These are phyloP conservation scores for Nothocercus nigrocapillus DNA, from an alignment of 2,113 vertebrate species.

Conservation along the genomic window DNA sequence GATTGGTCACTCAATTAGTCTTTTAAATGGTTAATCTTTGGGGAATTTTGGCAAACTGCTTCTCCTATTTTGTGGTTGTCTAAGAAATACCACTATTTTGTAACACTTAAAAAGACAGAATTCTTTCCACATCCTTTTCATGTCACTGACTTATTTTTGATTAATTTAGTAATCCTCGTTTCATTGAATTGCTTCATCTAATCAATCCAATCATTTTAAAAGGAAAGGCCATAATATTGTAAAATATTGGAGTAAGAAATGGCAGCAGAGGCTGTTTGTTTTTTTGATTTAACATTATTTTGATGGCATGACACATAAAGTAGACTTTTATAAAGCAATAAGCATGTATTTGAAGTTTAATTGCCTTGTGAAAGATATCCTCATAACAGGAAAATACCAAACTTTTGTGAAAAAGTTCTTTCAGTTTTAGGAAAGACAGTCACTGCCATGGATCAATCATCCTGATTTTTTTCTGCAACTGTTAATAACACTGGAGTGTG, in stretches of 20 bases:
- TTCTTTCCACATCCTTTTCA: background rate
- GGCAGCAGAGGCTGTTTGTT: background rate
- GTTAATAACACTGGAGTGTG: background rate
- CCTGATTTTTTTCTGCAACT: background rate
- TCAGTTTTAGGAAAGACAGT: background rate
- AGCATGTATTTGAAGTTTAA: background rate
- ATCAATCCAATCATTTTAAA: background rate
- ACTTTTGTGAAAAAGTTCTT: background rate
- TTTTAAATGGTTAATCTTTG: background rate
- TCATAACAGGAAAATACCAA: background rate
- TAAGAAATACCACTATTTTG: background rate
- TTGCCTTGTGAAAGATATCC: background rate
- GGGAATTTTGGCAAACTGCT: background rate
- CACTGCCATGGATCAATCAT: background rate
- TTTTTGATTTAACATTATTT: constrained; percentile 2
- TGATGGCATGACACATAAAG: background rate
- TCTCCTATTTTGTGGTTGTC: background rate
- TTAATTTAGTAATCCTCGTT: background rate
- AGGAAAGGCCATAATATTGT: background rate
- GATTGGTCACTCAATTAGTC: background rate
- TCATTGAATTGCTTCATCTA: background rate
- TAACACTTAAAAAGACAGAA: background rate
- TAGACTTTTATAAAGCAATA: background rate
- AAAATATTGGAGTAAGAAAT: background rate
- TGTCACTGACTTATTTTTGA: background rate